Evolutionary conservation across 2,113 vertebrate genomes (phyloP), one percentile per base, ranked within the genome.

Genomic region (Sinocyclocheilus maitianheensis): DNA sequence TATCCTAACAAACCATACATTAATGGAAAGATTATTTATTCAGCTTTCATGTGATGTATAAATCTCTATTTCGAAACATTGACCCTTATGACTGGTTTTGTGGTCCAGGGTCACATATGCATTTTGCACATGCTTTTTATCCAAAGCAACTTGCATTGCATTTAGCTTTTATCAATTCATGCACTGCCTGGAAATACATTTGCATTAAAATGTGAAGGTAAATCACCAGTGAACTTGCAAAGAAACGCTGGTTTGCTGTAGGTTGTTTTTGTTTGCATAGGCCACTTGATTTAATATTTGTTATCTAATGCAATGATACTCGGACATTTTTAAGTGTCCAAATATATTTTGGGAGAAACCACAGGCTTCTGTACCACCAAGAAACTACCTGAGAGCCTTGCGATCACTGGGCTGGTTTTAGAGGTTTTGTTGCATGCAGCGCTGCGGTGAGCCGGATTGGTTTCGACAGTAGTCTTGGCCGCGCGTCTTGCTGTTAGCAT

Each of bases 391-490:
- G 24, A 13, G 24, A 3, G 3, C 48, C 3, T 48, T 12, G 46
- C 46, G 46, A 3, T 48, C 46, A 3, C 46, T 69, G 43, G 7
- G 90, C 87, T 87, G 65, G 30, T 20, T 10, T 20, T 0, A 2
- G 34, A 20, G 62, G 62, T 24, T 58, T 26, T 24, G 60, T 4
- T 63, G 60, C 22, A 63, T 63, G n/a, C 60, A 24, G n/a, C 16
- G 67, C 30, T 71, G 30, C 34, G 10, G 69, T 43, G 34, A 89
- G 90, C 85, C 67, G 87, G 87, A 93, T 94, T 90, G 90, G 90
- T 92, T 92, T 88, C 84, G 92, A 94, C 93, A 90, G 91, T 81
- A 90, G 90, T 87, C 91, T 91, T 30, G 67, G 30, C 67, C 7
- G 26, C 7, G 30, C 30, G 30, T 69, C 67, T 72, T 1, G 69